Conservation (phyloP, 2,888 invertebrate species). For the Shargacucullia verbasci region DNA sequence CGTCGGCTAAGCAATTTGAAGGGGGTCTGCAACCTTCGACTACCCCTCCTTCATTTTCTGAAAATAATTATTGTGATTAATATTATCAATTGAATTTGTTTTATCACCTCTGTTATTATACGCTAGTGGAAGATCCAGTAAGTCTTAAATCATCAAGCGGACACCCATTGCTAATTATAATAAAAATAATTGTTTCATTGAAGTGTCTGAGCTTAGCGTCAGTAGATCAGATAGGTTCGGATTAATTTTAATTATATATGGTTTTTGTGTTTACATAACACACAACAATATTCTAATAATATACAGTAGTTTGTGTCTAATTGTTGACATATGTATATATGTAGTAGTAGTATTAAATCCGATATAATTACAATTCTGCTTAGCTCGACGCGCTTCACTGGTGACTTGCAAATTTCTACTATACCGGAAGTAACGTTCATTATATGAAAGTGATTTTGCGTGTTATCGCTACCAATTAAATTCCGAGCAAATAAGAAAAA, state of each 20-base stretch:
- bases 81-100: too few relatives aligned
- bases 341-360: neutral
- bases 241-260: too few relatives aligned
- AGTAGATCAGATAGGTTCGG: too few relatives aligned
- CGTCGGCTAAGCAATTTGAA: conserved; percentile 87
- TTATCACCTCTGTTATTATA: too few relatives aligned
- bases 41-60: conserved; percentile 20
- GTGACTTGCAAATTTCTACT: conserved; percentile 34
- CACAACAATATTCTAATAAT: too few relatives aligned
- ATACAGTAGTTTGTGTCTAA: too few relatives aligned
- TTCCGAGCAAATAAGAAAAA: conserved; percentile 12
- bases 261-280: too few relatives aligned
- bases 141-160: too few relatives aligned
- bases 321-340: neutral
- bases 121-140: too few relatives aligned
- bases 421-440: conserved; percentile 14
- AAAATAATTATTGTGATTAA: conserved; percentile 3
- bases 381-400: conserved; percentile 31
- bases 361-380: conserved; percentile 30
- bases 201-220: too few relatives aligned
- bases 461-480: conserved; percentile 13
- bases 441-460: conserved; percentile 22
- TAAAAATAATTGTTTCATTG: too few relatives aligned
- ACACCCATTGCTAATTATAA: too few relatives aligned
- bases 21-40: conserved; percentile 66